Conservation (phyloP, 2,797 vertebrate genomes). For the Pelochelys cantorii region DNA sequence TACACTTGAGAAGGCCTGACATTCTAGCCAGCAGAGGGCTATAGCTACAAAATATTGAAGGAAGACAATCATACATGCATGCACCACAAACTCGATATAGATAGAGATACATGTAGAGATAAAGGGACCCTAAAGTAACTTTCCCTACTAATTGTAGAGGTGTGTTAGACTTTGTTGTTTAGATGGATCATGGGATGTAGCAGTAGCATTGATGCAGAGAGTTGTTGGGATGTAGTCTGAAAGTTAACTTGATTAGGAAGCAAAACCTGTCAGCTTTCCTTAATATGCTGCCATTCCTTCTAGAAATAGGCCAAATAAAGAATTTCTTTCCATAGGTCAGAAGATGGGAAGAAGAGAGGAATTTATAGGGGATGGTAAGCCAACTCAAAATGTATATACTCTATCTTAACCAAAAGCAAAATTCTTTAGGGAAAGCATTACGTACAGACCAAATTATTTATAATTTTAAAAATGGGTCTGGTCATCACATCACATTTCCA, state of each 20-base stretch:
- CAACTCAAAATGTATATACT: background rate
- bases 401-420: fast-evolving
- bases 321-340: background rate
- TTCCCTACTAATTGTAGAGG: background rate
- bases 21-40: background rate
- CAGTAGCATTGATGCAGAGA: background rate
- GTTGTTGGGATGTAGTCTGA: background rate
- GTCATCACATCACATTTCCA: no score
- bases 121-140: fast-evolving
- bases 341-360: background rate
- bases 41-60: background rate
- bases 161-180: background rate
- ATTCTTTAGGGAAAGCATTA: fast-evolving
- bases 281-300: fast-evolving
- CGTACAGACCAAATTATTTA: background rate
- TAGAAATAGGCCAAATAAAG: background rate
- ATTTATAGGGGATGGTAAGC: background rate
- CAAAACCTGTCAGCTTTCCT: background rate
- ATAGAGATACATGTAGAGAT: no score
- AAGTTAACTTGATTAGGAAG: background rate
- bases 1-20: fast-evolving
- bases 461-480: background rate
- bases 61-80: no score
- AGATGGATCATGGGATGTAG: background rate
- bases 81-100: no score